These are phyloP conservation scores for Heliconius ismenius DNA, from an alignment of 2,888 invertebrate genomes.

Conservation along the genomic window DNA sequence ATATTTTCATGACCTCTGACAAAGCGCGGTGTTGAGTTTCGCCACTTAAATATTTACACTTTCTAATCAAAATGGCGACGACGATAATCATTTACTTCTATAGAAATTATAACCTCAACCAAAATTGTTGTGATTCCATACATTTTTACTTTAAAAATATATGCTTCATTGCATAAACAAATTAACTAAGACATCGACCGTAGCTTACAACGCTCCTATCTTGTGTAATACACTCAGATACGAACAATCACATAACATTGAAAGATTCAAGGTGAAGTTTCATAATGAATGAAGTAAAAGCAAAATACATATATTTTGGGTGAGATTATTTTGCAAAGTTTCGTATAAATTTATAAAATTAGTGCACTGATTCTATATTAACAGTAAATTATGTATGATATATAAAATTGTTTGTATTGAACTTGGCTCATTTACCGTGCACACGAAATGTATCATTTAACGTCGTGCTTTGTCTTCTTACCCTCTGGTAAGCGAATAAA, in stretches of 20 bases:
- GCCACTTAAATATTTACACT: background rate
- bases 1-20: too few relatives aligned
- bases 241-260: slow-evolving; percentile 23
- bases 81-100: background rate
- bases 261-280: slow-evolving; percentile 23
- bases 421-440: background rate
- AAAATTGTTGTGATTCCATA: too few relatives aligned
- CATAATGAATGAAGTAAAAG: slow-evolving; percentile 21
- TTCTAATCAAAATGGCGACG: background rate
- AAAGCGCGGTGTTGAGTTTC: too few relatives aligned
- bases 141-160: background rate
- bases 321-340: slow-evolving; percentile 6
- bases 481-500: too few relatives aligned
- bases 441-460: background rate
- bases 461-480: too few relatives aligned
- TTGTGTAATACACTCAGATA: slow-evolving; percentile 16
- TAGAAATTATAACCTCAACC: background rate
- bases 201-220: background rate
- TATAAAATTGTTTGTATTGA: background rate
- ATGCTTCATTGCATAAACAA: slow-evolving; percentile 7
- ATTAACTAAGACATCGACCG: background rate
- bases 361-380: background rate
- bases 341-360: background rate
- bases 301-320: background rate
- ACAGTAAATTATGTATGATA: background rate